phyloP scores from a whole-genome alignment of 2,888 invertebrate species.

The Gonocerus acuteangulatus region DNA sequence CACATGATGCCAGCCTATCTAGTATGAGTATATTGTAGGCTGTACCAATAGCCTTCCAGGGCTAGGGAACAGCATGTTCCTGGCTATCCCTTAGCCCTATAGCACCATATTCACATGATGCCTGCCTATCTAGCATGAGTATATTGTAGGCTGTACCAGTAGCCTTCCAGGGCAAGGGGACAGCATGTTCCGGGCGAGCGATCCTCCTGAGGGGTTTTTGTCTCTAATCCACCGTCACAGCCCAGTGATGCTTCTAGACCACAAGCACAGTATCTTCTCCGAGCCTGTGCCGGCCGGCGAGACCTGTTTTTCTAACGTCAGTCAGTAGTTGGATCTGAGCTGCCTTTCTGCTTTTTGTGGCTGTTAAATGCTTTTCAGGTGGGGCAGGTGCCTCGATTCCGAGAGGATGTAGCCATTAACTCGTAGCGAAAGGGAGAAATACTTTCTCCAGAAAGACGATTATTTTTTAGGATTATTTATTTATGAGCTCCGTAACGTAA shows the following conservation, averaged over 20 bases:
- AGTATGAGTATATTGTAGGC: too few species aligned
- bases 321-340: not conserved
- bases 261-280: not conserved
- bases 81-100: too few species aligned
- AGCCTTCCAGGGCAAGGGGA: too few species aligned
- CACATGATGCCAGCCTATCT: too few species aligned
- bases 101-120: too few species aligned
- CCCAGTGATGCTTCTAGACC: not conserved
- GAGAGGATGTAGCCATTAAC: not conserved
- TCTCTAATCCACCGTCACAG: slow-evolving; percentile 22
- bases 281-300: not conserved
- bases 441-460: not conserved
- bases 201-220: slow-evolving; percentile 6
- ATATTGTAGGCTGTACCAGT: too few species aligned
- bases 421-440: not conserved
- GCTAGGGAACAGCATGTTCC: not conserved
- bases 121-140: too few species aligned
- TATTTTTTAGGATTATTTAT: too few species aligned
- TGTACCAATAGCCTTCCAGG: too few species aligned
- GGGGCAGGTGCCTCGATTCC: not conserved
- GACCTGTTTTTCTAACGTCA: not conserved
- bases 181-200: slow-evolving; percentile 6
- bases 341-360: not conserved
- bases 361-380: not conserved
- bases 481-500: too few species aligned